Evolutionary conservation across 1,140 invertebrate genomes (phyloP), one percentile per base, ranked within the genome.

Genomic region (Diorhabda carinulata): DNA sequence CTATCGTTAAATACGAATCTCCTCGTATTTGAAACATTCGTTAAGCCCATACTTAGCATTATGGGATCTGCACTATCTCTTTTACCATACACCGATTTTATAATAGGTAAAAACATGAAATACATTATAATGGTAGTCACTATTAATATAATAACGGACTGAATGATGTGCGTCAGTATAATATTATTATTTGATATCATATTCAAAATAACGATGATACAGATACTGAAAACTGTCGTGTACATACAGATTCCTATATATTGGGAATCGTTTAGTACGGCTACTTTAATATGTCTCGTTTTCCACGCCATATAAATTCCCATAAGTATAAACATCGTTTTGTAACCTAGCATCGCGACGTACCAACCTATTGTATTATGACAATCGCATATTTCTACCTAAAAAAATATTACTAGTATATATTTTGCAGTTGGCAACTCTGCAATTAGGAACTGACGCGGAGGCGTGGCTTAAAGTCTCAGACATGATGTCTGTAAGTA

Each of bases 291-390:
- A 76, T 97, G 92, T 62, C 96, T 89, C 8, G 97, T 98, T 85
- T 98, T 96, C 97, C 97, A 99, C 1, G 97, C 97, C 88, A 98
- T 92, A 82, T 98, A 98, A 58, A 96, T 93, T 1, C 94, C 94
- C 70, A 96, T 93, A 8, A 95, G 86, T 0, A 97, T 83, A 6
- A 96, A 82, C 2, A 96, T 83, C 1, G 92, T 93, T 83, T 97
- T 96, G 84, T 96, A 96, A 43, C 89, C 90, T 80, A 96, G 96
- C 7, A 97, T 86, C 0, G 89, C 91, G 47, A 92, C 90, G 10
- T 95, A 83, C 94, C 94, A 97, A 43, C 91, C 91, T 61, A 90
- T 90, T 4, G 91, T 93, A 78, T 95, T 91, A 69, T 91, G 87
- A 2, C 93, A 96, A 73, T 88, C 86, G 80, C 94, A 97, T 8